Evolutionary conservation across 2,888 invertebrate species (phyloP).

Genomic region (Drosophila austrosaltans): DNA sequence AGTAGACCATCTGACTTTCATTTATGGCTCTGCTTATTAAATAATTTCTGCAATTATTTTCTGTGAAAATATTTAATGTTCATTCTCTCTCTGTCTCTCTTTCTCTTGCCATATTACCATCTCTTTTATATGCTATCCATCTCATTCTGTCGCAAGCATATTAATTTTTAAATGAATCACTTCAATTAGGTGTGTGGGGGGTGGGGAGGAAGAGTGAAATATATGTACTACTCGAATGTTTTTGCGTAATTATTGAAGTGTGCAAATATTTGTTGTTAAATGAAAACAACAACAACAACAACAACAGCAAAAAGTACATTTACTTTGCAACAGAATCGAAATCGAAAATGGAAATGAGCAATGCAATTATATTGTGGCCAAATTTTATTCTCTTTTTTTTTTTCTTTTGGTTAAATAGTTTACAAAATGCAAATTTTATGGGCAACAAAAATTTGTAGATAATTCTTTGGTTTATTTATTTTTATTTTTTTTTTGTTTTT

Average conservation of each 20-base stretch:
- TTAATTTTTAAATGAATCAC: constrained; percentile 15
- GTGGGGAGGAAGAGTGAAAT: not conserved
- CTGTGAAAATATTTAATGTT: constrained; percentile 45
- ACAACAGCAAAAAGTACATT: constrained; percentile 3
- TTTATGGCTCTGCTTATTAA: constrained; percentile 23
- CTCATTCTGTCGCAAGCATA: constrained; percentile 13
- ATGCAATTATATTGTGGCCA: constrained; percentile 35
- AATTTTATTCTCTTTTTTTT: not conserved
- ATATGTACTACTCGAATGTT: not conserved
- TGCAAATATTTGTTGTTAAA: constrained; percentile 29
- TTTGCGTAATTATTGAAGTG: constrained; percentile 24
- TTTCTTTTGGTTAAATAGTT: constrained; percentile 33
- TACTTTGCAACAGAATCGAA: constrained; percentile 7
- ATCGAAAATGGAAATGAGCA: constrained; percentile 34
- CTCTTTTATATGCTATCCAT: not conserved
- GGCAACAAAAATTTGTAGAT: not conserved
- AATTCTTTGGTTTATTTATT: not conserved
- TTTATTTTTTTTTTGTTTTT: not conserved
- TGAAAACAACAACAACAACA: not conserved
- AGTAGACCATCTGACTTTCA: not conserved
- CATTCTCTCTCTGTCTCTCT: not conserved
- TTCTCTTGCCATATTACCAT: not conserved
- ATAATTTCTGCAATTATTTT: constrained; percentile 18
- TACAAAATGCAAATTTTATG: constrained; percentile 21
- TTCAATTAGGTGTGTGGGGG: constrained; percentile 11